These are phyloP conservation scores for Ginglymostoma cirratum DNA, from an alignment of 2,113 vertebrate genomes.

Conservation along the genomic window DNA sequence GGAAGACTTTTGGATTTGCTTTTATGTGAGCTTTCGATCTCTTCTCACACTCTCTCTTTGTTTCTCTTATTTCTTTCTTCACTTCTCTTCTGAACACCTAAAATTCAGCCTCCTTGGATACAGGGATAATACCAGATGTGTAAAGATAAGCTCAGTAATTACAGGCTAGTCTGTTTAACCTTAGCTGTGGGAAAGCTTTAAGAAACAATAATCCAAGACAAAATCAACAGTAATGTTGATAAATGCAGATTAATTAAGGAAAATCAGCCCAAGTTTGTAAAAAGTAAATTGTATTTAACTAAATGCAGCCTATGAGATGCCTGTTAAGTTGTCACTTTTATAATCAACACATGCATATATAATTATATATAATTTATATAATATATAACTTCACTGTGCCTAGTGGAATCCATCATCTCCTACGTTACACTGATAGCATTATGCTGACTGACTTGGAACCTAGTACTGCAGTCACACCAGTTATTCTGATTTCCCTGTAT, in stretches of 20 bases:
- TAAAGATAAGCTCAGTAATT: no score
- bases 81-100: no score
- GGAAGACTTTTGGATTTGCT: background rate
- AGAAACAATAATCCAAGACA: no score
- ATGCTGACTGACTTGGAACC: background rate
- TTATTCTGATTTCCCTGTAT: background rate
- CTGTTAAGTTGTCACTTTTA: background rate
- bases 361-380: background rate
- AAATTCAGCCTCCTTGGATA: no score
- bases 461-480: background rate
- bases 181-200: no score
- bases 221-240: no score
- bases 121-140: no score
- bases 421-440: background rate
- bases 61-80: background rate
- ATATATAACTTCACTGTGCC: background rate
- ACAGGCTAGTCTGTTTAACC: no score
- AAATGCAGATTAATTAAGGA: no score
- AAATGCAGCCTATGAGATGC: no score
- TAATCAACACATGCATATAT: background rate
- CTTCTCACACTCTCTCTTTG: background rate
- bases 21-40: background rate
- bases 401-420: background rate
- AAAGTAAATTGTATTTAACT: no score
- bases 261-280: no score